Evolutionary conservation across 2,113 vertebrate genomes (phyloP).

Genomic region (Odocoileus virginianus): DNA sequence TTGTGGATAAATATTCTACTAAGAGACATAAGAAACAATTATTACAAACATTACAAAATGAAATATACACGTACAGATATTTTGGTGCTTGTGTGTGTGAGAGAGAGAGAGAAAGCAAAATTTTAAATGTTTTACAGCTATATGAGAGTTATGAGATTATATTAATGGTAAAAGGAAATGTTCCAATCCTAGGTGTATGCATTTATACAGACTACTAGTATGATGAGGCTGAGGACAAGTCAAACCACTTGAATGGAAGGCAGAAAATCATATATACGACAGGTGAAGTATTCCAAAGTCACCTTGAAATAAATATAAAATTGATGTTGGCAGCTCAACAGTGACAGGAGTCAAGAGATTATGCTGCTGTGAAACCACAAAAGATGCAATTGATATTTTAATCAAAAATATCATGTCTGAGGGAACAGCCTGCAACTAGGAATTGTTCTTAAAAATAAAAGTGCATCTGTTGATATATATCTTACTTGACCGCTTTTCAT

Average conservation of each 20-base stretch:
- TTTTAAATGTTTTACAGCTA: slow-evolving; percentile 1
- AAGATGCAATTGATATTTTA: slow-evolving; percentile 60
- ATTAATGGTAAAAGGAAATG: slow-evolving; percentile 26
- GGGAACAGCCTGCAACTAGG: neutral
- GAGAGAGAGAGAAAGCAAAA: neutral
- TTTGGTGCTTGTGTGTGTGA: neutral
- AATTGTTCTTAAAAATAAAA: slow-evolving; percentile 48
- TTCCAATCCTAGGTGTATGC: slow-evolving; percentile 11
- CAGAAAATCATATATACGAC: slow-evolving; percentile 25
- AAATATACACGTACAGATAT: neutral
- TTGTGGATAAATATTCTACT: neutral
- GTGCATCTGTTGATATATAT: neutral
- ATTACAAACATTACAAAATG: neutral
- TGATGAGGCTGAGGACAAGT: neutral
- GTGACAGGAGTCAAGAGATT: slow-evolving; percentile 52
- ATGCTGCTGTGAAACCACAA: slow-evolving; percentile 30
- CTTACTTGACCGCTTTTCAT: neutral
- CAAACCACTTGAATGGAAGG: slow-evolving; percentile 20
- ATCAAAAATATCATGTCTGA: slow-evolving; percentile 53
- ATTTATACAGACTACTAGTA: neutral
- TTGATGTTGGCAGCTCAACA: slow-evolving; percentile 46
- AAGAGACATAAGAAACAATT: neutral
- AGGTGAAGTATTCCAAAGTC: slow-evolving; percentile 56
- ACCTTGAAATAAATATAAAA: slow-evolving; percentile 69
- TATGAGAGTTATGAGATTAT: neutral